These are phyloP conservation scores for Caradrina kadenii DNA, from an alignment of 2,888 invertebrate species.

Conservation along the genomic window DNA sequence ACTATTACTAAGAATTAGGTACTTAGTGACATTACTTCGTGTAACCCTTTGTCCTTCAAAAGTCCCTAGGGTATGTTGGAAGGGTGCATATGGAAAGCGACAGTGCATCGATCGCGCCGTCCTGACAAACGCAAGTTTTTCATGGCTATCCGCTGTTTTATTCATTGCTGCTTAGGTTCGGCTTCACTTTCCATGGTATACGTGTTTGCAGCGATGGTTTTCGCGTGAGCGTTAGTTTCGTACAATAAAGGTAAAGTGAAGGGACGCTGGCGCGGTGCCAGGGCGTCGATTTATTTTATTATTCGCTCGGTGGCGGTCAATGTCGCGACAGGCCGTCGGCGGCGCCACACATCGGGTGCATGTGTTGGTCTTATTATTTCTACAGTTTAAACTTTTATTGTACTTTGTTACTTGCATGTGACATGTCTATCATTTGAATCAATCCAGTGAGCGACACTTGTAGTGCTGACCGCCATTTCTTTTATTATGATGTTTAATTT, in stretches of 20 bases:
- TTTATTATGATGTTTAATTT: constrained; percentile 3
- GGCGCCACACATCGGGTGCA: constrained; percentile 82
- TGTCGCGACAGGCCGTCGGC: constrained; percentile 84
- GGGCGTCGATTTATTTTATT: constrained; percentile 87
- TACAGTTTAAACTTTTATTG: constrained; percentile 70
- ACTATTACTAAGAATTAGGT: constrained; percentile 8
- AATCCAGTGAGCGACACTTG: constrained; percentile 23
- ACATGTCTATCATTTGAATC: constrained; percentile 44
- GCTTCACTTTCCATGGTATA: constrained; percentile 62
- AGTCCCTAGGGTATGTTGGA: constrained; percentile 61
- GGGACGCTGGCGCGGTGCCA: constrained; percentile 87
- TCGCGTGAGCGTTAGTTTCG: constrained; percentile 68
- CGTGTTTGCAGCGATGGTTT: constrained; percentile 67
- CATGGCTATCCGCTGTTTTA: constrained; percentile 34
- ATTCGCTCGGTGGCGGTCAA: constrained; percentile 88
- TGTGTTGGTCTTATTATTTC: constrained; percentile 79
- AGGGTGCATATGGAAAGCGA: constrained; percentile 77
- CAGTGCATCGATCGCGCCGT: constrained; percentile 73
- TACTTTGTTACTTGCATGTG: constrained; percentile 47
- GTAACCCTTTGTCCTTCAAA: constrained; percentile 71
- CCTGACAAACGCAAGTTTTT: constrained; percentile 35
- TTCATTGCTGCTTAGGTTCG: constrained; percentile 66
- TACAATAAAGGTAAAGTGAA: constrained; percentile 82
- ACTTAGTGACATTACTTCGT: constrained; percentile 39
- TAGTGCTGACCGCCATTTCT: not conserved